Base-by-base conservation (phyloP, 2,797 vertebrate genomes). In the Hafferia zeledoni region DNA sequence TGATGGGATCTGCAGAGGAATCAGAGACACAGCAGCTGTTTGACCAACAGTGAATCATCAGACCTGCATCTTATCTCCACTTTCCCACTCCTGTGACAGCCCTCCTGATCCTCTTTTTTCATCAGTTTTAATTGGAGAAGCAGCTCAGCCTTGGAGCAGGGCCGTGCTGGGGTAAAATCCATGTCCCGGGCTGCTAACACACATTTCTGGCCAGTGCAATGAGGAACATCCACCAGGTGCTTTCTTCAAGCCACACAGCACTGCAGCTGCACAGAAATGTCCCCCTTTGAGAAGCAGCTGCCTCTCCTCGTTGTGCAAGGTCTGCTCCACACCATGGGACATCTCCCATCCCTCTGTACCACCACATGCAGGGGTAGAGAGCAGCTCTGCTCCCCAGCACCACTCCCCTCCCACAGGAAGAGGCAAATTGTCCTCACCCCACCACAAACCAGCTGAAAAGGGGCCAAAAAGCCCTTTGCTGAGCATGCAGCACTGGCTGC, bases 131-230 rank as follows among this genome's bases (percentile, higher is more conserved):
- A 78, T 83, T 78, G 93, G 59, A 91, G 80, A 33, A 93, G 76
- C 80, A 94, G 87, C 70, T 94, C 87, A 94, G 67, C 83, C 79
- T 78, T 43, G 74, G 90, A 94, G 88, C 85, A 44, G 52, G 53
- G 47, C 50, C 56, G 39, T 30, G 71, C 24, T 10, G 25, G 79
- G 69, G 50, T 59, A 72, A 78, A 90, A 83, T 8, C 76, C 64
- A 0, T 12, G 59, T 77, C 56, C 46, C 71, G 49, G 50, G 59
- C 47, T 74, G 69, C 37, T 37, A 33, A 57, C 1, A 1, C 49
- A 25, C 59, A 22, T 47, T 57, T 44, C 68, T 44, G 60, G 24
- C 56, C 82, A 10, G 19, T 1, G 28, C 75, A 47, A 16, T 0
- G 44, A 79, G 55, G 60, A 83, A 15, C 64, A 61, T 49, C 83